These are phyloP conservation scores for Thymallus thymallus DNA, from an alignment of 2,113 vertebrate genomes.

Conservation along the genomic window DNA sequence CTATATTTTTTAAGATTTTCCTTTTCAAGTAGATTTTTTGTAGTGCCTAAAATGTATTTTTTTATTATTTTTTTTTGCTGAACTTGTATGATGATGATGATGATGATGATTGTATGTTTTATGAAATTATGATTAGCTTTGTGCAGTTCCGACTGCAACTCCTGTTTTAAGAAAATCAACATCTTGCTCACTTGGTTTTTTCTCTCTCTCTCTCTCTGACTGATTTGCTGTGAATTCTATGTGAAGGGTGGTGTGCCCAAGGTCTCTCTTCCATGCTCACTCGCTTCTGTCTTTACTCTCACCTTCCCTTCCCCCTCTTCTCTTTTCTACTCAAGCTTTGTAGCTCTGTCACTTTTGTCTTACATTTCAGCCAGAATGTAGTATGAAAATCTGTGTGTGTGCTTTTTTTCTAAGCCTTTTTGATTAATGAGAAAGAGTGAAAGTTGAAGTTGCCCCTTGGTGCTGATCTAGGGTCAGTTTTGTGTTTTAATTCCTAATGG, in stretches of 20 bases:
- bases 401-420: neutral
- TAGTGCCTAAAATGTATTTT: constrained; percentile 61
- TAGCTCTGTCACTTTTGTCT: constrained; percentile 11
- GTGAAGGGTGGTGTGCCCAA: constrained; percentile 27
- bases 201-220: constrained; percentile 16
- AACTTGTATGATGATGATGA: constrained; percentile 29
- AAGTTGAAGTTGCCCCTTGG: neutral
- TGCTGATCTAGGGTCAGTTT: constrained; percentile 2
- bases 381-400: neutral
- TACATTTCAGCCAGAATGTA: constrained; percentile 4
- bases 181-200: neutral
- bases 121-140: constrained; percentile 31
- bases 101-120: constrained; percentile 56
- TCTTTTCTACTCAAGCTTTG: neutral
- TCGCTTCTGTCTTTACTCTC: constrained; percentile 12
- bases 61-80: constrained; percentile 34
- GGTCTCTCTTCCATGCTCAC: constrained; percentile 13
- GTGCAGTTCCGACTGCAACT: constrained; percentile 32
- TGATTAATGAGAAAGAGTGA: neutral
- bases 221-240: constrained; percentile 15
- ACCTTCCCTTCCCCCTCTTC: constrained; percentile 15
- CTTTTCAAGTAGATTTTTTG: constrained; percentile 49
- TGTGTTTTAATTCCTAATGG: neutral
- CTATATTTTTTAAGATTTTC: constrained; percentile 38
- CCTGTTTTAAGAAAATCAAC: constrained; percentile 37